phyloP scores from a whole-genome alignment of 2,888 invertebrate species.

The Spodoptera littoralis region DNA sequence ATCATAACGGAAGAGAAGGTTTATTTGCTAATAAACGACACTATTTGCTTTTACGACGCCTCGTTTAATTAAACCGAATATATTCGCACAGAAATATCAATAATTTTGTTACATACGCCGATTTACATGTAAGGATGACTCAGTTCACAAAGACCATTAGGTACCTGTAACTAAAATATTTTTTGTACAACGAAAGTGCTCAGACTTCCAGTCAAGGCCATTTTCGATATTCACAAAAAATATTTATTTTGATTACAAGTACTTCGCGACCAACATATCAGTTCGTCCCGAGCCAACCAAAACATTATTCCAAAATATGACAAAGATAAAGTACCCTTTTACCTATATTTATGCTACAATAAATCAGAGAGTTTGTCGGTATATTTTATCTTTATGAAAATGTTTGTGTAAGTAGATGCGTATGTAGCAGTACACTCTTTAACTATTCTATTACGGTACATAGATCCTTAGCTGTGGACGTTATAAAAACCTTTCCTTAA shows the following conservation, averaged over 20 bases:
- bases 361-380: constrained; percentile 40
- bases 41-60: constrained; percentile 59
- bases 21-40: constrained; percentile 52
- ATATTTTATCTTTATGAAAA: constrained; percentile 31
- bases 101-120: constrained; percentile 49
- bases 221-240: constrained; percentile 11
- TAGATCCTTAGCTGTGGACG: constrained; percentile 7
- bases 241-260: constrained; percentile 9
- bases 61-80: constrained; percentile 61
- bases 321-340: constrained; percentile 44
- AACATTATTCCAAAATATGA: constrained; percentile 40
- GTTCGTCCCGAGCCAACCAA: constrained; percentile 22
- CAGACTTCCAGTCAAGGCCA: constrained; percentile 2
- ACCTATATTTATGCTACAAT: constrained; percentile 44
- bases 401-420: constrained; percentile 3
- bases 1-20: constrained; percentile 31
- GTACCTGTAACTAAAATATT: too few species aligned
- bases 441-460: constrained; percentile 20
- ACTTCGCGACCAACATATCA: constrained; percentile 27
- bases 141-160: neutral
- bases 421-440: constrained; percentile 14
- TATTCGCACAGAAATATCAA: constrained; percentile 57
- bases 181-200: neutral
- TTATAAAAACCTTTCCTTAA: neutral
- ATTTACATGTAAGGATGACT: constrained; percentile 39